These are phyloP conservation scores for Hapalemur alaotrensis DNA, from an alignment of 2,797 vertebrate genomes.

Conservation along the genomic window DNA sequence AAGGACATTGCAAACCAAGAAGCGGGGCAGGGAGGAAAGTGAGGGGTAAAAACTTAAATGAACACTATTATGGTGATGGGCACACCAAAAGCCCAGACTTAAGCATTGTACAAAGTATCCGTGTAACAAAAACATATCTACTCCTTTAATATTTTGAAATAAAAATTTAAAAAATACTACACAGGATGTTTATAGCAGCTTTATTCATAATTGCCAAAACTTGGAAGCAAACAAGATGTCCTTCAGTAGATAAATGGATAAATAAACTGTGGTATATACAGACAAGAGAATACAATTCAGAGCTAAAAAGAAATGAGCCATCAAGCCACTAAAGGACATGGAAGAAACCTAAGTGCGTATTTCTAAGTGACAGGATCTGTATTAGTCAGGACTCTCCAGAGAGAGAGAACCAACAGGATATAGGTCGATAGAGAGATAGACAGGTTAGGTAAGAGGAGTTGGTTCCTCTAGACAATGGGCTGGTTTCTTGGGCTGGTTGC, in stretches of 20 bases:
- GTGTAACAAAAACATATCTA: not conserved
- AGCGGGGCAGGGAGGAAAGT: too few species aligned
- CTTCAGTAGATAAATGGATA: not conserved
- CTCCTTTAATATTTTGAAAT: not conserved
- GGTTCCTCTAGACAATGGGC: not conserved
- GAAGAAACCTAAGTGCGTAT: not conserved
- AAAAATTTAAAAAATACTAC: not conserved
- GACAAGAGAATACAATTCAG: not conserved
- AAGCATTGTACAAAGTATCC: too few species aligned
- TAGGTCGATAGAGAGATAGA: not conserved
- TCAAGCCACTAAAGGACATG: not conserved
- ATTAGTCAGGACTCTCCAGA: not conserved
- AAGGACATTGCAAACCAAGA: too few species aligned
- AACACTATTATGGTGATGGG: too few species aligned
- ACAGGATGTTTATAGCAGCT: not conserved
- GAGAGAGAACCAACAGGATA: not conserved
- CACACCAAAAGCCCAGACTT: too few species aligned
- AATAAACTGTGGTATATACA: not conserved
- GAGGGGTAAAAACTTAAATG: too few species aligned
- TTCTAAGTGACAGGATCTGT: not conserved
- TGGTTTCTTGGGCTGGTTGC: not conserved
- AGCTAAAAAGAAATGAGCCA: not conserved
- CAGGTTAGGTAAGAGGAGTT: not conserved
- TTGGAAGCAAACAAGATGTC: not conserved
- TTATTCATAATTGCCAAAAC: not conserved